Conservation (phyloP, 1,140 invertebrate species). For the Temnothorax curvispinosus region DNA sequence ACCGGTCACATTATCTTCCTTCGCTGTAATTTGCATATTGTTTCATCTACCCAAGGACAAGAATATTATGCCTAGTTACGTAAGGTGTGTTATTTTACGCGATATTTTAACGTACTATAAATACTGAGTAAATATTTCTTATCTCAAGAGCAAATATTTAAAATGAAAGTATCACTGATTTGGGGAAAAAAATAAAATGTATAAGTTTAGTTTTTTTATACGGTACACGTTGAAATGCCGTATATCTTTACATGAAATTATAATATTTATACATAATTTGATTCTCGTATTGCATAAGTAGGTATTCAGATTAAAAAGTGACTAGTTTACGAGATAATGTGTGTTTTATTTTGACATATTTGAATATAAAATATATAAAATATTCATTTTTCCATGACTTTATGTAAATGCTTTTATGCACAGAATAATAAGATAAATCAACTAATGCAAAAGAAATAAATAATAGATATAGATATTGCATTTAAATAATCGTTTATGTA, state of each 20-base stretch:
- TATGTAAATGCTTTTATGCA: background rate
- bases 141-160: background rate
- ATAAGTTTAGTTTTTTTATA: background rate
- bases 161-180: background rate
- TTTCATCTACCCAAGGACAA: background rate
- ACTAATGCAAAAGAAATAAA: background rate
- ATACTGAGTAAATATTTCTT: background rate
- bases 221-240: background rate
- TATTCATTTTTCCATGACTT: background rate
- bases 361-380: background rate
- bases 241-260: background rate
- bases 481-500: background rate
- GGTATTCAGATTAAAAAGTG: background rate
- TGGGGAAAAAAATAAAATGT: background rate
- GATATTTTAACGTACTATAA: background rate
- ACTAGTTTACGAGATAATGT: background rate
- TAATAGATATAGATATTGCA: background rate
- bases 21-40: background rate
- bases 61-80: background rate
- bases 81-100: background rate
- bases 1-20: background rate
- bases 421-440: background rate
- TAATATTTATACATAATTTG: background rate
- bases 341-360: background rate
- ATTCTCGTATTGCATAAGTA: background rate